Conservation (phyloP, 2,113 vertebrate genomes). For the Lepisosteus osseus region DNA sequence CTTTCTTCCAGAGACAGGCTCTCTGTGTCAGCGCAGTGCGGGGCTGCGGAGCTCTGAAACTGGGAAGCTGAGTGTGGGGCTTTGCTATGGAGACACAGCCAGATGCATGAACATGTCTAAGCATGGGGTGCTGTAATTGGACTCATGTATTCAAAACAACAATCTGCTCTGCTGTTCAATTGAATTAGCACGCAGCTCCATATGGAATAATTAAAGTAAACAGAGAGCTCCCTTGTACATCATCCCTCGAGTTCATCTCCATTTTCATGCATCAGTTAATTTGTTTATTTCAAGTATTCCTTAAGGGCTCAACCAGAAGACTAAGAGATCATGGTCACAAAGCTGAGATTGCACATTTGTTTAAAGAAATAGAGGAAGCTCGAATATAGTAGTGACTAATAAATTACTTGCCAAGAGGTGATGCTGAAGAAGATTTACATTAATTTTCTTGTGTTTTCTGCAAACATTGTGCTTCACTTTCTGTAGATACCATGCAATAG, state of each 20-base stretch:
- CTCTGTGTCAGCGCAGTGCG: too few species aligned
- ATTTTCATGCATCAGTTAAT: constrained; percentile 60
- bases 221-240: constrained; percentile 51
- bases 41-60: too few species aligned
- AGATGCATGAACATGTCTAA: constrained; percentile 25
- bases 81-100: constrained; percentile 42
- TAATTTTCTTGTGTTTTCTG: too few species aligned
- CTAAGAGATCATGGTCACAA: constrained; percentile 21
- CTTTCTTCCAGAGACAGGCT: neutral
- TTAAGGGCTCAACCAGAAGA: neutral
- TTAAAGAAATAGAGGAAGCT: too few species aligned
- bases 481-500: too few species aligned
- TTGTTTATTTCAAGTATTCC: constrained; percentile 32
- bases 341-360: constrained; percentile 12
- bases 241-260: constrained; percentile 44
- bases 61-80: neutral
- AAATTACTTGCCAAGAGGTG: too few species aligned
- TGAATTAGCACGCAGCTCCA: constrained; percentile 57
- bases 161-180: constrained; percentile 50
- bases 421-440: too few species aligned
- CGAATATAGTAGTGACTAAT: too few species aligned
- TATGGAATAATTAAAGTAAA: constrained; percentile 69
- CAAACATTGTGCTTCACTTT: too few species aligned
- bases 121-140: constrained; percentile 55
- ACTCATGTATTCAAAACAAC: constrained; percentile 39